A percentile compares a stretch with the other conserved stretches of the same genome.
Conservation (phyloP, 2,888 invertebrate genomes). For the Willowsia nigromaculata region DNA sequence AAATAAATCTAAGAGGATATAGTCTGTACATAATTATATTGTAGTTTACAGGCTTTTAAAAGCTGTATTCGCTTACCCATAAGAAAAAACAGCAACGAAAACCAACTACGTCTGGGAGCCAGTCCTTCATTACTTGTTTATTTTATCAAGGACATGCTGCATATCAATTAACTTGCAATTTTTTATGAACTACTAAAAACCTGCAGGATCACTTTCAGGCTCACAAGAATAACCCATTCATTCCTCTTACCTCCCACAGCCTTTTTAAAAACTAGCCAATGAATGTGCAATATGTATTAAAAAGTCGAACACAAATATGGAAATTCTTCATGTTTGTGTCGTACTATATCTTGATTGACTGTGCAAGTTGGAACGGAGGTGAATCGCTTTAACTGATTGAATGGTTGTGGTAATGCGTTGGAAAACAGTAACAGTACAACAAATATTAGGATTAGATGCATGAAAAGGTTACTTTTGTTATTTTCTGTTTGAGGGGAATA, state of each 20-base stretch:
- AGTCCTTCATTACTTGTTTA: conserved; percentile 48
- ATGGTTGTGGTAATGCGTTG: neutral
- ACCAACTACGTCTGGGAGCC: conserved; percentile 45
- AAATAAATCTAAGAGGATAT: conserved; percentile 55
- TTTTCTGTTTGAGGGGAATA: neutral
- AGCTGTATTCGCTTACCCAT: conserved; percentile 31
- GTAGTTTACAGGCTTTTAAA: conserved; percentile 32
- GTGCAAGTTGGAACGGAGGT: neutral
- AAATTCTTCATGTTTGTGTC: neutral
- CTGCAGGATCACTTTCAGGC: conserved; percentile 32
- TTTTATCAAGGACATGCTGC: conserved; percentile 54
- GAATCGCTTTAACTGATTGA: neutral
- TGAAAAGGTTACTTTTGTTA: neutral
- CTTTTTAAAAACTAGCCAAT: neutral
- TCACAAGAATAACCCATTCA: conserved; percentile 1
- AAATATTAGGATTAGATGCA: neutral
- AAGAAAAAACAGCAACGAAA: neutral
- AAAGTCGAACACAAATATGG: conserved; percentile 21
- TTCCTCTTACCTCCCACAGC: neutral
- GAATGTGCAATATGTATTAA: neutral
- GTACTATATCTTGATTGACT: neutral
- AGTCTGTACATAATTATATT: conserved; percentile 47
- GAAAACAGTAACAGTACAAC: neutral
- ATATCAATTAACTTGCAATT: conserved; percentile 54
- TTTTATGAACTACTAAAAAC: conserved; percentile 33